Conservation (phyloP, 1,140 invertebrate genomes). For the Drosophila subobscura region DNA sequence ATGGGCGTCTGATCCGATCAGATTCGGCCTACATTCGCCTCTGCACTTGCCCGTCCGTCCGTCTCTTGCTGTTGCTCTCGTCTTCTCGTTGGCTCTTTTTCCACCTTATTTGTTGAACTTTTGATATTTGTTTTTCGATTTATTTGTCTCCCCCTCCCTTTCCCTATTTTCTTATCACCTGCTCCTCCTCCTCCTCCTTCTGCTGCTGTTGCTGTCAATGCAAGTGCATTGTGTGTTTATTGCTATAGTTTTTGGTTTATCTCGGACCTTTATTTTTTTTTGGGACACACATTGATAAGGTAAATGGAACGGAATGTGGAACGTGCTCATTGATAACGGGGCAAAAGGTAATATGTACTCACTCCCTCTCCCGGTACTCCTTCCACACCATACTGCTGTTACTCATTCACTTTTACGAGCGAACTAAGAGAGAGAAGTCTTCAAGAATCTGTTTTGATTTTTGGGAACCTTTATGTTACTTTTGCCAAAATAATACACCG, state of each 20-base stretch:
- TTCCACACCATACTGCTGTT: not conserved
- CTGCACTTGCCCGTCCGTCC: conserved; percentile 13
- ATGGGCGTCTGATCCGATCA: conserved; percentile 30
- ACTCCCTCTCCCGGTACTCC: not conserved
- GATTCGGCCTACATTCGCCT: conserved; percentile 35
- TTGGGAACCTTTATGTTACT: too few species aligned
- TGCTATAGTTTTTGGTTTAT: conserved; percentile 55
- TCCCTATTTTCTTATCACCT: conserved; percentile 38
- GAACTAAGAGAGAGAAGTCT: not conserved
- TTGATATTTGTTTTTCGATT: conserved; percentile 46
- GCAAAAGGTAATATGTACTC: conserved; percentile 21
- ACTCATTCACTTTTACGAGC: conserved; percentile 1
- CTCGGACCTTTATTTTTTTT: conserved; percentile 34
- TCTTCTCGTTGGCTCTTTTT: conserved; percentile 56
- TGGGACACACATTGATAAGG: conserved; percentile 58
- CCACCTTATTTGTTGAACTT: conserved; percentile 44
- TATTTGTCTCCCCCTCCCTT: conserved; percentile 15
- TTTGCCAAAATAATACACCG: too few species aligned
- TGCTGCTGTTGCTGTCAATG: conserved; percentile 47
- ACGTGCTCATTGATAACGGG: conserved; percentile 36
- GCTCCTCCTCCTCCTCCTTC: not conserved
- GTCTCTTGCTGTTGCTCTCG: conserved; percentile 33
- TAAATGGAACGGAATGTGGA: conserved; percentile 40
- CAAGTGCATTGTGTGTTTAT: conserved; percentile 63
- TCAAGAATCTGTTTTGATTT: too few species aligned